These are phyloP conservation scores for Phycodurus eques DNA, from an alignment of 2,113 vertebrate genomes.

Conservation along the genomic window DNA sequence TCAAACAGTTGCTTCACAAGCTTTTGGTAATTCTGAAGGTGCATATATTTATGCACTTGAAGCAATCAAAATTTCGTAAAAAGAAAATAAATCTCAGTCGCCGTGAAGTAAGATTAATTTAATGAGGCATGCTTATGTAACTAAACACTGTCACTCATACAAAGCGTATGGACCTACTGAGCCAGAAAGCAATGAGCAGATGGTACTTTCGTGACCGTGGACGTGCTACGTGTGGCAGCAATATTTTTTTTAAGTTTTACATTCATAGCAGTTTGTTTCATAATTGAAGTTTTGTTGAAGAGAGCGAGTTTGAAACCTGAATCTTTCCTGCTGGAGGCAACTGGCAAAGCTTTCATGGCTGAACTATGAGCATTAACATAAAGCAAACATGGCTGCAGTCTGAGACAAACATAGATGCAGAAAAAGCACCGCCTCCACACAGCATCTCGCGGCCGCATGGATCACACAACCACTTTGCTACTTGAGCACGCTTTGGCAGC, in stretches of 20 bases:
- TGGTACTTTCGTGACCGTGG: not conserved
- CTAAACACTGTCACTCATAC: constrained; percentile 4
- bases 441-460: constrained; percentile 37
- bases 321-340: not conserved
- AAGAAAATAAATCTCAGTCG: not conserved
- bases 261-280: not conserved
- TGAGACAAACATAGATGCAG: constrained; percentile 16
- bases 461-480: constrained; percentile 42
- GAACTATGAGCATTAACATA: not conserved
- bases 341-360: not conserved
- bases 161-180: constrained; percentile 5
- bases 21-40: not conserved
- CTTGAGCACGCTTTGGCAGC: constrained; percentile 32
- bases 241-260: not conserved
- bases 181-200: constrained; percentile 12
- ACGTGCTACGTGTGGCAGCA: not conserved
- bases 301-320: not conserved
- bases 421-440: constrained; percentile 37
- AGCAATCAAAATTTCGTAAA: not conserved
- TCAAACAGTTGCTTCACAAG: no score
- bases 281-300: not conserved
- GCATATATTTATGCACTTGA: not conserved
- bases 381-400: constrained; percentile 1
- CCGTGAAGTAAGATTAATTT: not conserved
- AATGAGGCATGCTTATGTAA: constrained; percentile 6